Base-by-base conservation (phyloP, 2,797 vertebrate species). In the Morelia viridis region DNA sequence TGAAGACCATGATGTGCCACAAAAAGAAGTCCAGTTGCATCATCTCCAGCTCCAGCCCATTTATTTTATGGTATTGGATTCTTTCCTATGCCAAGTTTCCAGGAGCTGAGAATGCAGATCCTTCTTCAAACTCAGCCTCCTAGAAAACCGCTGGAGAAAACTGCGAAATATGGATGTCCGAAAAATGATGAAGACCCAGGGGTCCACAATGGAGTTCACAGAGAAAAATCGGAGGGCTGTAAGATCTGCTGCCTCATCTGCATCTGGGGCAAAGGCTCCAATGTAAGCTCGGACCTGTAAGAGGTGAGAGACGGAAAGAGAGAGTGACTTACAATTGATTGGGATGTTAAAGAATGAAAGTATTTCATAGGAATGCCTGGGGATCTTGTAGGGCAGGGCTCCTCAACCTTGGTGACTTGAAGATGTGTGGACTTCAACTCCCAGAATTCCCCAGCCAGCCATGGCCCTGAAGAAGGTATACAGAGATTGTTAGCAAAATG, bases 151-250 rank as follows among this genome's bases (percentile, higher is more conserved):
- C 60, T 94, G 97, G 46, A 97, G 5, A 86, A 97, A 96, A 10
- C 57, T 35, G 89, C 98, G 97, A 95, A 98, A 98, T 12, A 96
- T 85, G 0, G 98, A 97, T 80, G 98, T 98, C 95, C 98, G 97
- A 93, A 98, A 98, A 94, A 98, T 98, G 96, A 98, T 98, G 96
- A 98, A 98, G 71, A 98, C 96, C 98, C 98, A 98, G 0, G 98
- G 98, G 89, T 98, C 97, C 90, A 97, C 95, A 1, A 98, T 98
- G 60, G 98, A 98, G 91, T 98, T 98, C 26, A 98, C 97, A 0
- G 98, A 98, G 15, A 98, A 94, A 19, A 98, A 97, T 1, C 97
- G 96, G 92, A 98, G 94, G 76, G 98, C 98, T 0, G 15, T 96
- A 85, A 98, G 97, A 93, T 98, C 97, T 0, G 95, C 95, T 0